Percentiles rank a stretch among this genome's conserved stretches.
phyloP scores from a whole-genome alignment of 2,797 vertebrate species.

The Tenualosa thibaudeaui region DNA sequence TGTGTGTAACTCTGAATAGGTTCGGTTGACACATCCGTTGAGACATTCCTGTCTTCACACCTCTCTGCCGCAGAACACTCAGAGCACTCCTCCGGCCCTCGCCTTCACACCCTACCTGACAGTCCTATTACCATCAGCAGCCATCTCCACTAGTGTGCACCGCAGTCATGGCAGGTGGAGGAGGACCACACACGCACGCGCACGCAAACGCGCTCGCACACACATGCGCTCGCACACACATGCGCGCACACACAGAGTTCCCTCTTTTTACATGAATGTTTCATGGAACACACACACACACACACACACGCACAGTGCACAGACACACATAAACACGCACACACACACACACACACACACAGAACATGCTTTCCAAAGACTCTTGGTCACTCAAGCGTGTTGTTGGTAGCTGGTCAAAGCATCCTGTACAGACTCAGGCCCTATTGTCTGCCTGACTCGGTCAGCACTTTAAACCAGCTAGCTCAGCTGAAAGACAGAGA shows the following conservation, averaged over 20 bases:
- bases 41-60: not conserved
- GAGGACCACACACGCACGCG: not conserved
- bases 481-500: not conserved
- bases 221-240: not conserved
- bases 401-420: not conserved
- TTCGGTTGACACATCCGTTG: not conserved
- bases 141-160: not conserved
- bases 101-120: not conserved
- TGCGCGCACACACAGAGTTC: too few relatives aligned
- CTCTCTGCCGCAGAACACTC: not conserved
- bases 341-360: not conserved
- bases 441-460: slow-evolving; percentile 8
- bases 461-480: slow-evolving; percentile 20
- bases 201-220: not conserved
- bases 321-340: not conserved
- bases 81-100: not conserved
- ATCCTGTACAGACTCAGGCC: not conserved
- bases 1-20: not conserved
- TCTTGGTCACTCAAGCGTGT: not conserved
- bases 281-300: too few relatives aligned
- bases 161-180: not conserved
- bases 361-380: not conserved
- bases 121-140: not conserved
- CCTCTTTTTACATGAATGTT: too few relatives aligned
- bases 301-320: not conserved